Evolutionary conservation across 1,140 invertebrate genomes (phyloP).

Genomic region (Drosophila grimshawi): DNA sequence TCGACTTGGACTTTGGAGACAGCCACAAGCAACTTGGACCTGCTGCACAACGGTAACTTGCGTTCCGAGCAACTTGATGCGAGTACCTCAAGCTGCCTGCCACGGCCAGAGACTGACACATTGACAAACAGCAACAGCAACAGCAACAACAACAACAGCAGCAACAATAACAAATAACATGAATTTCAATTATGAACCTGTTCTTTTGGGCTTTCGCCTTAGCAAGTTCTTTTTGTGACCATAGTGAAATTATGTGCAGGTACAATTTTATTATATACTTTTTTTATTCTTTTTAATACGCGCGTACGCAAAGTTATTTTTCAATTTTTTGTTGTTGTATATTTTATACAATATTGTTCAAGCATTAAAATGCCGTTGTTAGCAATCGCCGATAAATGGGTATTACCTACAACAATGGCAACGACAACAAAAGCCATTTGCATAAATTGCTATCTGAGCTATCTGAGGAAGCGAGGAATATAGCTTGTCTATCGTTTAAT

Average conservation of each 20-base stretch:
- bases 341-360: conserved; percentile 30
- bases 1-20: conserved; percentile 34
- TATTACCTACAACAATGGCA: conserved; percentile 60
- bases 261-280: conserved; percentile 38
- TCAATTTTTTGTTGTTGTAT: conserved; percentile 42
- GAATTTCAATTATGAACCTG: conserved; percentile 82
- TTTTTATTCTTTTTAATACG: conserved; percentile 41
- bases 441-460: conserved; percentile 58
- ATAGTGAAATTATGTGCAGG: conserved; percentile 69
- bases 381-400: conserved; percentile 71
- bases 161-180: conserved; percentile 60
- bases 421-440: conserved; percentile 49
- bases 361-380: conserved; percentile 76
- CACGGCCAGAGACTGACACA: conserved; percentile 45
- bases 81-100: conserved; percentile 33
- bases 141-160: conserved; percentile 2
- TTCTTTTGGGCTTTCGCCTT: conserved; percentile 75
- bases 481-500: conserved; percentile 27
- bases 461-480: conserved; percentile 20
- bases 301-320: conserved; percentile 75
- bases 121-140: conserved; percentile 52
- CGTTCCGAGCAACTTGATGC: conserved; percentile 26
- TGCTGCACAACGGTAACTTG: conserved; percentile 50
- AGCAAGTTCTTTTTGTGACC: conserved; percentile 29
- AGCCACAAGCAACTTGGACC: not conserved